A percentile compares a stretch with the other conserved stretches of the same genome.
Conservation (phyloP, 2,113 vertebrate genomes). For the Nerophis ophidion region DNA sequence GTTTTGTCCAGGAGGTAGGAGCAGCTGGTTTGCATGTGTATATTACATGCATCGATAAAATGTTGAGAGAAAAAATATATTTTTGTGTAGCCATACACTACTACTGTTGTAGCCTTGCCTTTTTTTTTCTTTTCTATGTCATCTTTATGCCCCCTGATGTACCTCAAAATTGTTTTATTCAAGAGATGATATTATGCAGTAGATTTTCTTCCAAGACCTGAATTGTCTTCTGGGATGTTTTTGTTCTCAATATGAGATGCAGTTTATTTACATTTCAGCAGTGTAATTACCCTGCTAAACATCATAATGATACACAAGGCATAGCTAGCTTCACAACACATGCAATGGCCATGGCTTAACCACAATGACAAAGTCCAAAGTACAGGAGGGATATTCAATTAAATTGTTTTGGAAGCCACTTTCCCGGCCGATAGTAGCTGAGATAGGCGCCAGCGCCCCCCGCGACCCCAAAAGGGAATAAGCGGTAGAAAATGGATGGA, state of each 20-base stretch:
- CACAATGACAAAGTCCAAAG: slow-evolving; percentile 60
- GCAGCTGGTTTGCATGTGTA: no score
- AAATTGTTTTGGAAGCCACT: no score
- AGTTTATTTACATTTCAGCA: slow-evolving; percentile 59
- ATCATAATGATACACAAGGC: slow-evolving; percentile 58
- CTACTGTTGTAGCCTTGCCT: background rate
- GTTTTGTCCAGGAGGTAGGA: background rate
- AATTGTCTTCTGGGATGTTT: slow-evolving; percentile 46
- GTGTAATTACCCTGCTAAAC: slow-evolving; percentile 61
- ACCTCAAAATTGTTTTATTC: slow-evolving; percentile 19
- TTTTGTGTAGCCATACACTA: no score
- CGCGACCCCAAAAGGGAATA: no score
- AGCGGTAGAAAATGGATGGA: no score
- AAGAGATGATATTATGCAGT: slow-evolving; percentile 34
- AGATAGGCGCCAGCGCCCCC: no score
- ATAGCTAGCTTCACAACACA: slow-evolving; percentile 39
- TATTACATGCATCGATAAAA: background rate
- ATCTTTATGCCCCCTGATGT: slow-evolving; percentile 22
- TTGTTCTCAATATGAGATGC: slow-evolving; percentile 32
- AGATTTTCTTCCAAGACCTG: slow-evolving; percentile 39
- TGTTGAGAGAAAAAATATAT: no score
- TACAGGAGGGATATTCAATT: no score
- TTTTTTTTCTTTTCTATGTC: slow-evolving; percentile 18
- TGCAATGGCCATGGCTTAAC: slow-evolving; percentile 43
- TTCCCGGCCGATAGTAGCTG: no score